Conservation (phyloP, 2,113 vertebrate genomes). For the Isurus oxyrinchus region DNA sequence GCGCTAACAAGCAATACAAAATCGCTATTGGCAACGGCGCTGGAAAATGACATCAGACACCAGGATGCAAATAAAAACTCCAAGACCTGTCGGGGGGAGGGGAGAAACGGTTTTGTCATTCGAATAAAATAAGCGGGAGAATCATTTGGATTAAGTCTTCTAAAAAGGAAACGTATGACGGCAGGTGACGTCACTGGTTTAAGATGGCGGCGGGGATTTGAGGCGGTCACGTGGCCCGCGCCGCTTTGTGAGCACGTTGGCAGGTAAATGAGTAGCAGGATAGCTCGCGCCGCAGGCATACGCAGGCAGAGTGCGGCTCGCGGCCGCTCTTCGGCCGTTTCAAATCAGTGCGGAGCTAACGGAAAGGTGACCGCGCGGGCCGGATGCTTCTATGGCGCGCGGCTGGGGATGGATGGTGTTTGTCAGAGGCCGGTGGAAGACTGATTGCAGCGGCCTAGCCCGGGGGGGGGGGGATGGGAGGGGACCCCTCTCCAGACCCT, state of each 20-base stretch:
- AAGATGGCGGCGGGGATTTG: constrained; percentile 25
- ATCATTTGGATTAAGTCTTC: not conserved
- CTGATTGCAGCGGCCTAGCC: not conserved
- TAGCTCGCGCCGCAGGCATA: not conserved
- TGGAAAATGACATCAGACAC: not conserved
- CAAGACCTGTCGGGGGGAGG: not conserved
- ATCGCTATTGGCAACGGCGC: constrained; percentile 6
- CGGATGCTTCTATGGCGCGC: not conserved
- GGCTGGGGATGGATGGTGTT: not conserved
- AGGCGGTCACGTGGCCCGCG: constrained; percentile 28
- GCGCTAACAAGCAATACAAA: not conserved
- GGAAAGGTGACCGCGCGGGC: not conserved
- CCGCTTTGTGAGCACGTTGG: constrained; percentile 23
- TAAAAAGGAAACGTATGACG: not conserved
- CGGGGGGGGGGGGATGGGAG: not conserved
- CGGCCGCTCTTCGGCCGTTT: not conserved
- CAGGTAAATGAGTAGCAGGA: not conserved
- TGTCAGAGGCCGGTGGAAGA: not conserved
- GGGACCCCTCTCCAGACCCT: not conserved
- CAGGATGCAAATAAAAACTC: not conserved
- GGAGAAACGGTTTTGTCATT: not conserved
- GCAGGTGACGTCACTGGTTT: not conserved
- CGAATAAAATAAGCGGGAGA: not conserved
- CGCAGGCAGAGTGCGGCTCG: not conserved
- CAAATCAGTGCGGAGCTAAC: not conserved